Base-by-base conservation (phyloP, 2,888 invertebrate species). In the Thalpophila matura region DNA sequence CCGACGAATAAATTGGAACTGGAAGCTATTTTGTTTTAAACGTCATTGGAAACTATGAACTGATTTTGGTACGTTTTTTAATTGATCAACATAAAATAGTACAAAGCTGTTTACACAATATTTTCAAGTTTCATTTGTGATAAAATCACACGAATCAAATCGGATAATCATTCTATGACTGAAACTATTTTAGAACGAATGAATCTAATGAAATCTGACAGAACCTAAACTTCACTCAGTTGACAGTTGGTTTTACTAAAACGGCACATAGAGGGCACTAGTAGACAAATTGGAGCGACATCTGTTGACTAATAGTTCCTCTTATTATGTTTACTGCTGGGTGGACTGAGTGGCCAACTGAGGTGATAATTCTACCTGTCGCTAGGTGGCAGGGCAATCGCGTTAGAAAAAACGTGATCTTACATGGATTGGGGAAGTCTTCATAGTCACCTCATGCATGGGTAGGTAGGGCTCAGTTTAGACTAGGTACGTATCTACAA, bases 1-100 rank as follows among this genome's bases (percentile, higher is more conserved):
- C 88, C 84, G 84, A 71, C 62, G 88, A 91, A 88, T 89, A 91
- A 87, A 86, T 77, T 67, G 27, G 58, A 63, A 63, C 77, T 74
- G 74, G 78, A 79, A n/a, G n/a, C 80, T 69, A 76, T 72, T 70
- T 51, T 42, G 22, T 55, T 53, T 10, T 37, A 38, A 65, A 54
- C 46, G 77, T 57, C 60, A 73, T 20, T 12, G 7, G 6, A 22
- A 57, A 35, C 27, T 27, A 38, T 59, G 38, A 4, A 55, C 18
- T 26, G 20, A 45, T n/a, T 69, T 68, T 4, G 2, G 20, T 35
- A 12, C 7, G 18, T 24, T 47, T 47, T 37, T 37, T 14, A 9
- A 22, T 37, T 16, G 0, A 7, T n/a, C 2, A 18, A 26, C 26
- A 24, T 10, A 3, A 10, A 5, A 0, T 4, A 9, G 6, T 4